These are phyloP conservation scores for Schizaphis graminum DNA, from an alignment of 2,888 invertebrate genomes.

Conservation along the genomic window DNA sequence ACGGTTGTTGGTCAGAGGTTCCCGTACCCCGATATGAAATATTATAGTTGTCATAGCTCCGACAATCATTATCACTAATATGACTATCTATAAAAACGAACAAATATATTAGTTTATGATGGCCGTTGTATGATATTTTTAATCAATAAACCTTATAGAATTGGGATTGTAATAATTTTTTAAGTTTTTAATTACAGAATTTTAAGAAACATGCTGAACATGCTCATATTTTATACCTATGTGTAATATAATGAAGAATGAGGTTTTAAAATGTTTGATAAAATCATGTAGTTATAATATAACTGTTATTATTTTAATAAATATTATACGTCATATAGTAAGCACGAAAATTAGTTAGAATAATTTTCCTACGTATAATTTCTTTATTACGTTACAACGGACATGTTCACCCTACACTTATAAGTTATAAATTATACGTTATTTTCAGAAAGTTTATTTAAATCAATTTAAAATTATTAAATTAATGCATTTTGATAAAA, in stretches of 20 bases:
- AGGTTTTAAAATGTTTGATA: not conserved
- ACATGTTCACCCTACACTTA: not conserved
- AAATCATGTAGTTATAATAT: not conserved
- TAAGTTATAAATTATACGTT: too few relatives aligned
- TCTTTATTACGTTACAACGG: not conserved
- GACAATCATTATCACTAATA: slow-evolving; percentile 66
- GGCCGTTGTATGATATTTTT: not conserved
- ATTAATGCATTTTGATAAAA: not conserved
- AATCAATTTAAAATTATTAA: not conserved
- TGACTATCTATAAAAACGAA: slow-evolving; percentile 67
- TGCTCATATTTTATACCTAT: not conserved
- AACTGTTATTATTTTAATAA: too few relatives aligned
- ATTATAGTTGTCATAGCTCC: slow-evolving; percentile 67
- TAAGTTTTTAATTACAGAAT: not conserved
- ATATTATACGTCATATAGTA: too few relatives aligned
- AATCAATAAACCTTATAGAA: not conserved
- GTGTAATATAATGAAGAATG: not conserved
- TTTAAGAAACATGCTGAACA: not conserved
- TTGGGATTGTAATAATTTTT: not conserved
- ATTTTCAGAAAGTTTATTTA: not conserved
- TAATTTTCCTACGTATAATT: not conserved
- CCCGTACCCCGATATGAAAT: slow-evolving; percentile 75
- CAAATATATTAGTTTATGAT: not conserved
- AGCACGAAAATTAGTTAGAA: too few relatives aligned
- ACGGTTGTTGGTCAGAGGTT: slow-evolving; percentile 70